Percentiles rank a stretch among this genome's conserved stretches.
phyloP scores from a whole-genome alignment of 1,140 invertebrate species.

The Penaeus japonicus region DNA sequence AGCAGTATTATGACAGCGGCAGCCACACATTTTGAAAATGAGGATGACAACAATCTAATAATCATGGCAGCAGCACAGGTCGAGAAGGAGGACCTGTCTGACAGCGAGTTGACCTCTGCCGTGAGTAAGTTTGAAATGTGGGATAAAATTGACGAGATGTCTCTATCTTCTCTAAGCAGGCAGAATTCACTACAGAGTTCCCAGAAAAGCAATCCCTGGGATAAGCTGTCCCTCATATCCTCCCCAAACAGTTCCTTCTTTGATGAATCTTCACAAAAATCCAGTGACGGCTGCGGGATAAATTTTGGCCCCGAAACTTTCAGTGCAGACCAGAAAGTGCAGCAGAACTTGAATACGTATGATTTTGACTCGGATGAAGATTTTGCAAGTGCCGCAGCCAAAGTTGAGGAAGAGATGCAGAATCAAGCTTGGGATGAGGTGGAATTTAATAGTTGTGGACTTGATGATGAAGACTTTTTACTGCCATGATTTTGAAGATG shows the following conservation, averaged over 20 bases:
- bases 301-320: no score
- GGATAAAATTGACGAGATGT: conserved; percentile 4
- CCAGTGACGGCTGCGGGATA: no score
- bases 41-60: neutral
- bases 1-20: neutral
- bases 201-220: conserved; percentile 28
- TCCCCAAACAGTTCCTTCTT: conserved; percentile 4
- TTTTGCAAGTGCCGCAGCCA: neutral
- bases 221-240: conserved; percentile 20
- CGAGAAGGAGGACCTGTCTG: neutral
- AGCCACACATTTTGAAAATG: neutral
- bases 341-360: no score
- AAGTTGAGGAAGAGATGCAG: neutral
- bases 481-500: no score
- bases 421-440: neutral
- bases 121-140: conserved; percentile 16
- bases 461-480: neutral
- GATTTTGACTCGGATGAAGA: neutral
- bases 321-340: no score
- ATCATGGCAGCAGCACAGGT: neutral
- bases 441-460: neutral
- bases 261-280: neutral
- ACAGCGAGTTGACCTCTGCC: neutral
- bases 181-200: neutral
- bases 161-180: neutral